A percentile compares a stretch with the other conserved stretches of the same genome.
These are phyloP conservation scores for Chiroxiphia lanceolata DNA, from an alignment of 2,797 vertebrate species.

Conservation along the genomic window DNA sequence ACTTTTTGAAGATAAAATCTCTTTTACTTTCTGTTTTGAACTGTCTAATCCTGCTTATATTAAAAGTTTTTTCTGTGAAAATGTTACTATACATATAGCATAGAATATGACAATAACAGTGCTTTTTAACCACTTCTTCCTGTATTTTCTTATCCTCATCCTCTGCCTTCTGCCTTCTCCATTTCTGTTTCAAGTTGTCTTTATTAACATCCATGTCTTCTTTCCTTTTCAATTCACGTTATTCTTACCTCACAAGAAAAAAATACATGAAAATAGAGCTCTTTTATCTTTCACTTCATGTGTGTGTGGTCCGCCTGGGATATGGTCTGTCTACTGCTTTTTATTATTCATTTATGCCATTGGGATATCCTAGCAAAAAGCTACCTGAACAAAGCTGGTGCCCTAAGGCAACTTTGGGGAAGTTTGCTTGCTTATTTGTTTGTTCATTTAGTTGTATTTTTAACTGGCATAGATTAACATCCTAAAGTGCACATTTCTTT, in stretches of 20 bases:
- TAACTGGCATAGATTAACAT: neutral
- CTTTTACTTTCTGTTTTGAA: neutral
- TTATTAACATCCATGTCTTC: neutral
- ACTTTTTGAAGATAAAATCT: neutral
- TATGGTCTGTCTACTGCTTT: neutral
- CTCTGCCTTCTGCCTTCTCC: neutral
- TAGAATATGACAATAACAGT: neutral
- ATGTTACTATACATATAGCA: neutral
- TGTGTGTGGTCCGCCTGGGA: neutral
- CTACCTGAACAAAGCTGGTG: constrained; percentile 33
- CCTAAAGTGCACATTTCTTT: neutral
- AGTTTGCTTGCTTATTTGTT: constrained; percentile 25
- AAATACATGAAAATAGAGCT: neutral
- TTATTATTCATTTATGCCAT: constrained; percentile 44
- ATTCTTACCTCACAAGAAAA: neutral
- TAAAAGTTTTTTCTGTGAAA: neutral
- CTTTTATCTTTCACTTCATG: constrained; percentile 8
- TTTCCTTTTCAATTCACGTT: neutral
- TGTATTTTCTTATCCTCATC: neutral
- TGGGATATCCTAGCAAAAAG: constrained; percentile 5
- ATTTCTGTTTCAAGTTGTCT: neutral
- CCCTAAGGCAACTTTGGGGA: constrained; percentile 29
- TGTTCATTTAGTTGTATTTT: neutral
- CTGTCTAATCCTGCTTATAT: neutral
- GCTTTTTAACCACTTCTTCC: neutral